Evolutionary conservation across 2,888 invertebrate species (phyloP), one percentile per base, ranked within the genome.

Genomic region (Homarus gammarus): DNA sequence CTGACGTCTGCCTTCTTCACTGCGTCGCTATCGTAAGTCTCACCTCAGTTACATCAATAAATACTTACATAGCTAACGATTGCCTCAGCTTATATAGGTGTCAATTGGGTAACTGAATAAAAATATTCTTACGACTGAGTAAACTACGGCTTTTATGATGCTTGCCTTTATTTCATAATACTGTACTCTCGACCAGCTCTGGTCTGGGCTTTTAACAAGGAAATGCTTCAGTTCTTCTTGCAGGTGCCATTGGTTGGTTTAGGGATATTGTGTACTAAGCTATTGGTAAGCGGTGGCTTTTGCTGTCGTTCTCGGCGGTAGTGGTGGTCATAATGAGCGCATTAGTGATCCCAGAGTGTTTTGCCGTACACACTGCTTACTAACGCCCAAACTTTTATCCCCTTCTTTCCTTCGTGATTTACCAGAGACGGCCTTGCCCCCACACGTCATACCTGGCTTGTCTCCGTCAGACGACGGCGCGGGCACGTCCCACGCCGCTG

Each of bases 401-500:
- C 61, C 64, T 38, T 31, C n/a, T 31, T 10, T 56, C 36, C 81
- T 40, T 40, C 18, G 31, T 40, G 18, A 22, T 44, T 38, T 33
- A 22, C 22, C 36, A 64, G 64, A 64, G 33, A 18, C 36, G 27
- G 31, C 73, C 49, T 49, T 70, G 31, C 49, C 83, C 56, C 77
- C 61, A 27, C 87, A 75, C 51, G 68, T 49, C 5, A 64, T 73
- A 22, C 61, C 78, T 15, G 77, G 68, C 33, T 77, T 78, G 10
- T 82, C 75, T 38, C 72, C 83, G 61, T 27, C 87, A 84, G 90
- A 90, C 64, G 90, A 90, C n/a, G 87, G 78, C 38, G 87, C 90
- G 22, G 90, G 90, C 22, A 90, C 90, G 38, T 90, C 90, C 44
- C 90, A 90, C 56, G 90, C 81, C 27, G 61, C 85, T 27, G 91